Conservation (phyloP, 1,140 invertebrate species). For the Drosophila pseudoobscura region DNA sequence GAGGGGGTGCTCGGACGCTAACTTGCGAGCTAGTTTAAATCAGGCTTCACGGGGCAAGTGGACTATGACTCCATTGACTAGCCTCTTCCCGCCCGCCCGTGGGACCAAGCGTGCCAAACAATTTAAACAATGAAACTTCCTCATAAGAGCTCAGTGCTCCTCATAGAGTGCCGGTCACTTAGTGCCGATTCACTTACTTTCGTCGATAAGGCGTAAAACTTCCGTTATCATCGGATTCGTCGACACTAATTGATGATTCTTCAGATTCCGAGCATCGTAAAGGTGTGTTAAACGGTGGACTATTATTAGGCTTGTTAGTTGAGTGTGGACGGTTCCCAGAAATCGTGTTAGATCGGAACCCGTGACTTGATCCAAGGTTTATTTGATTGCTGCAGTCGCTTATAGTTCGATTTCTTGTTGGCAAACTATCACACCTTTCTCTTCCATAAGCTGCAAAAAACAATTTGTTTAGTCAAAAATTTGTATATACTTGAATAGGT, state of each 20-base stretch:
- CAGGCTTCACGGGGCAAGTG: no score
- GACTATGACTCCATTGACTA: no score
- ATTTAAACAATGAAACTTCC: no score
- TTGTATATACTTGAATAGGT: neutral
- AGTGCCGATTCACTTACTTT: constrained; percentile 43
- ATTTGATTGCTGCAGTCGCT: constrained; percentile 85
- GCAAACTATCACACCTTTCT: constrained; percentile 91
- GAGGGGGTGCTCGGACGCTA: no score
- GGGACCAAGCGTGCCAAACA: no score
- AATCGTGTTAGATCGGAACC: constrained; percentile 65
- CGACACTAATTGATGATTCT: constrained; percentile 88
- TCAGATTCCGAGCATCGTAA: constrained; percentile 88
- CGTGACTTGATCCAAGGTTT: constrained; percentile 55
- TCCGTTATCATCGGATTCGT: constrained; percentile 87
- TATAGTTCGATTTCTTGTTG: constrained; percentile 86
- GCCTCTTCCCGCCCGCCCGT: no score
- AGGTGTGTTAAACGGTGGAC: constrained; percentile 86
- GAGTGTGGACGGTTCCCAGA: constrained; percentile 85
- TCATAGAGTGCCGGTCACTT: no score
- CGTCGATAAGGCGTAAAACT: constrained; percentile 63
- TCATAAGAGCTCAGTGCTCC: no score
- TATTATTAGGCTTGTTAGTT: constrained; percentile 86
- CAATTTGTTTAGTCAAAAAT: neutral
- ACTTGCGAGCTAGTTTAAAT: no score
- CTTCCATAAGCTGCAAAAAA: constrained; percentile 82